These are phyloP conservation scores for Anoplolepis gracilipes DNA, from an alignment of 1,140 invertebrate genomes.

Conservation along the genomic window DNA sequence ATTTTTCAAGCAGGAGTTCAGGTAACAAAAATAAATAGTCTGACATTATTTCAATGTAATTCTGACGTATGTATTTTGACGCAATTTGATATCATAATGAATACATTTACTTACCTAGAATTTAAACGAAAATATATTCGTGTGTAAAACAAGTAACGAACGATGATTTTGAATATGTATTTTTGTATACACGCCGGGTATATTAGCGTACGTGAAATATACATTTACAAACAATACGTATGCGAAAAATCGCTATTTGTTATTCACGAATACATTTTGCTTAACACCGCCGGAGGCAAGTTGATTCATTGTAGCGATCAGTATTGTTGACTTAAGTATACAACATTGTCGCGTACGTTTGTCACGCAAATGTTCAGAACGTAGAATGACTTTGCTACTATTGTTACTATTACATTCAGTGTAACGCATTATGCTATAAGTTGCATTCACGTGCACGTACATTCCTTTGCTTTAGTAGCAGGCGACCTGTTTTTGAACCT, in stretches of 20 bases:
- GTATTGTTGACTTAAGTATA: constrained; percentile 33
- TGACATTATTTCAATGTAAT: too few species aligned
- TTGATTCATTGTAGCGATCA: constrained; percentile 37
- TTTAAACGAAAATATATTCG: neutral
- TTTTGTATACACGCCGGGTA: neutral
- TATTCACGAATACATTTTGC: constrained; percentile 20
- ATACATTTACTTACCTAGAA: too few species aligned
- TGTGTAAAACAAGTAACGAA: neutral
- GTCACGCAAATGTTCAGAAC: constrained; percentile 67
- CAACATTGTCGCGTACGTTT: constrained; percentile 56
- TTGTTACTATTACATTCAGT: constrained; percentile 63
- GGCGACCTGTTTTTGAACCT: neutral
- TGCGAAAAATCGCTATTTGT: neutral
- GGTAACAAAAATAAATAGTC: too few species aligned
- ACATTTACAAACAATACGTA: neutral
- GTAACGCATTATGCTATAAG: neutral
- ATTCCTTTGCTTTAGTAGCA: neutral
- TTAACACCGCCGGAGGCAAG: neutral
- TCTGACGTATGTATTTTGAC: too few species aligned
- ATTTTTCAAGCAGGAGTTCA: too few species aligned
- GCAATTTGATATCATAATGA: too few species aligned
- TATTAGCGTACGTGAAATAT: neutral
- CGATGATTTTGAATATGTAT: neutral
- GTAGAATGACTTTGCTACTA: constrained; percentile 50
- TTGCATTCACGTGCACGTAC: neutral